Evolutionary conservation across 92 coral and sea anemone species (phyloP).

Genomic region (Siderastrea siderea): DNA sequence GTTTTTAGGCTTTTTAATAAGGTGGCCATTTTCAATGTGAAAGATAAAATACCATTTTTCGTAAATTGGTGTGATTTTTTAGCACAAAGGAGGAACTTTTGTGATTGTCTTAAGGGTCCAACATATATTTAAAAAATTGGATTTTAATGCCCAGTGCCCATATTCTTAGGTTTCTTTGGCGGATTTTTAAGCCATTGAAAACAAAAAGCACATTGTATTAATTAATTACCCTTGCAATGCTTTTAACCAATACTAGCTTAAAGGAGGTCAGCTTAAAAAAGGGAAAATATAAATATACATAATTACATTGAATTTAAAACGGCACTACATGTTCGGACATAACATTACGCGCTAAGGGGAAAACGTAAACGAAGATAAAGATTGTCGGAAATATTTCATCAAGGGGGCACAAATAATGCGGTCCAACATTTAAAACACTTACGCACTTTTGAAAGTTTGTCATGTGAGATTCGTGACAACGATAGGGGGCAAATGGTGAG

Average conservation of each 20-base stretch:
- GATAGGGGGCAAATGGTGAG: conserved; percentile 7
- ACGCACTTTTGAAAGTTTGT: background rate
- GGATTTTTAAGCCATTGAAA: background rate
- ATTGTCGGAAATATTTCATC: background rate
- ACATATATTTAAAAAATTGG: background rate
- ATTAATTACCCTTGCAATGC: background rate
- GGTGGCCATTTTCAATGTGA: too few species aligned
- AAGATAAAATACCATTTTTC: background rate
- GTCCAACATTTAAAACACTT: conserved; percentile 1
- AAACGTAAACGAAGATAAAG: background rate
- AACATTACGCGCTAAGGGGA: background rate
- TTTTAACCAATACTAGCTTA: conserved; percentile 1
- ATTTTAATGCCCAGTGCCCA: background rate
- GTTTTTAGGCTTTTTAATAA: background rate
- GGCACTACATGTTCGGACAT: background rate
- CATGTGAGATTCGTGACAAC: conserved; percentile 19
- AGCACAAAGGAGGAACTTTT: too few species aligned
- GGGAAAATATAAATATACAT: background rate
- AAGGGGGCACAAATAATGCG: background rate
- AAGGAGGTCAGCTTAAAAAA: conserved; percentile 1
- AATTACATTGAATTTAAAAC: conserved; percentile 6
- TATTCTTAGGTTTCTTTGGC: background rate
- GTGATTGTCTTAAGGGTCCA: background rate
- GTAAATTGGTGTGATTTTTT: background rate
- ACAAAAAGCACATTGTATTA: background rate